Evolutionary conservation across 2,888 invertebrate species (phyloP).

Genomic region (Phortica okadai): DNA sequence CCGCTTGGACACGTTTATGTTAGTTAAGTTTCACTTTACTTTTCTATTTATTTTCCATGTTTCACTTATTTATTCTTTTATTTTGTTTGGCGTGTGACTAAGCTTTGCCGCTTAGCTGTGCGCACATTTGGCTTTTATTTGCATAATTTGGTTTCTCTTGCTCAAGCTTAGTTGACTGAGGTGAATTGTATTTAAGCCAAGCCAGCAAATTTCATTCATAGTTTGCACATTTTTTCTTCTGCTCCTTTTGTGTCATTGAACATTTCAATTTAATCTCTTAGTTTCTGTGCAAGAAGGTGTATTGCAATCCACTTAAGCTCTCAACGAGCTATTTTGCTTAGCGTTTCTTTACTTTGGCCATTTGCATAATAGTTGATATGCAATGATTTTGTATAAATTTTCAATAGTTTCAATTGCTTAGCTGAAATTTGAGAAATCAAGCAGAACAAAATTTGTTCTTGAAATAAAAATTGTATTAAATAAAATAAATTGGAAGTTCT

Average conservation of each 20-base stretch:
- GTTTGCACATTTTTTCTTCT: not conserved
- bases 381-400: too few relatives aligned
- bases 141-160: constrained; percentile 19
- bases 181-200: not conserved
- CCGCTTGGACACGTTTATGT: constrained; percentile 28
- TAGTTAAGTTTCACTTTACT: not conserved
- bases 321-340: not conserved
- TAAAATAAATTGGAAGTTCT: too few relatives aligned
- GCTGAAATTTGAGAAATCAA: too few relatives aligned
- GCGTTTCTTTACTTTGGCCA: too few relatives aligned
- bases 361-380: too few relatives aligned
- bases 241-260: constrained; percentile 11
- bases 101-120: constrained; percentile 26
- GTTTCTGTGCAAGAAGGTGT: not conserved
- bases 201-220: constrained; percentile 3
- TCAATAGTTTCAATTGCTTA: too few relatives aligned
- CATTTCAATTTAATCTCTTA: constrained; percentile 23
- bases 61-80: not conserved
- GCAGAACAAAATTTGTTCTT: too few relatives aligned
- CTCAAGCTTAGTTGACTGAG: not conserved
- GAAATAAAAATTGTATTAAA: too few relatives aligned
- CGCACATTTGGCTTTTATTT: constrained; percentile 31
- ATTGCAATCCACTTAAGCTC: constrained; percentile 18
- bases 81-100: not conserved
- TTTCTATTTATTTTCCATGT: not conserved